phyloP scores from a whole-genome alignment of 2,113 vertebrate genomes.

The Artemisiospiza belli region DNA sequence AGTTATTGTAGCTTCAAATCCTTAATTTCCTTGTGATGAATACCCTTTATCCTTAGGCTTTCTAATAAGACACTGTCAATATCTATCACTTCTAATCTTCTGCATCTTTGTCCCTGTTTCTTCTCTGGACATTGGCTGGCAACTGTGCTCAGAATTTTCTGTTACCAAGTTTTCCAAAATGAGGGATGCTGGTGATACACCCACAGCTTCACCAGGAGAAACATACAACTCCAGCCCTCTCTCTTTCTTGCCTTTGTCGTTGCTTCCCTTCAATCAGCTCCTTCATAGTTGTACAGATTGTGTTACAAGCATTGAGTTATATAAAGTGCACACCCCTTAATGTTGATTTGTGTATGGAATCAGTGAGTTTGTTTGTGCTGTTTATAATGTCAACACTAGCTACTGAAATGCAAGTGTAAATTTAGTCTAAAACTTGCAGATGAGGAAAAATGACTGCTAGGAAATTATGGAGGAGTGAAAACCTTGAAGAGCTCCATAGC shows the following conservation, averaged over 20 bases:
- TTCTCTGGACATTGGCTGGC: neutral
- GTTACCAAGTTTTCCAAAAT: neutral
- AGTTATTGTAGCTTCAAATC: neutral
- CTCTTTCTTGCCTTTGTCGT: neutral
- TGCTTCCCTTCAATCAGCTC: neutral
- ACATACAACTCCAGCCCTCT: neutral
- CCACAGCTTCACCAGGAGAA: neutral
- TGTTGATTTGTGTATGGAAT: neutral
- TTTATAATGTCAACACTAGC: slow-evolving; percentile 4
- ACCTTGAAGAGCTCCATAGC: neutral
- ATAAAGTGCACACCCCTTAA: neutral
- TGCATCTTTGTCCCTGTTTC: neutral
- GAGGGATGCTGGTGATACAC: neutral
- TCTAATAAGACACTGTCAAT: neutral
- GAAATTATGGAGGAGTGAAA: neutral
- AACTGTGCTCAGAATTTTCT: neutral
- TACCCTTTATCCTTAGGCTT: neutral
- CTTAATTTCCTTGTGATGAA: slow-evolving; percentile 1
- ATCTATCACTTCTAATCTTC: neutral
- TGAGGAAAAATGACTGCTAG: neutral
- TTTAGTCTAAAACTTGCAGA: neutral
- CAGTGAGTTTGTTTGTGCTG: neutral
- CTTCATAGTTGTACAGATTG: neutral
- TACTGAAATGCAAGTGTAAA: neutral
- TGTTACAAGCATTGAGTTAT: neutral